A percentile compares a stretch with the other conserved stretches of the same genome.
These are phyloP conservation scores for Melanocharis versteri DNA, from an alignment of 2,113 vertebrate genomes.

Conservation along the genomic window DNA sequence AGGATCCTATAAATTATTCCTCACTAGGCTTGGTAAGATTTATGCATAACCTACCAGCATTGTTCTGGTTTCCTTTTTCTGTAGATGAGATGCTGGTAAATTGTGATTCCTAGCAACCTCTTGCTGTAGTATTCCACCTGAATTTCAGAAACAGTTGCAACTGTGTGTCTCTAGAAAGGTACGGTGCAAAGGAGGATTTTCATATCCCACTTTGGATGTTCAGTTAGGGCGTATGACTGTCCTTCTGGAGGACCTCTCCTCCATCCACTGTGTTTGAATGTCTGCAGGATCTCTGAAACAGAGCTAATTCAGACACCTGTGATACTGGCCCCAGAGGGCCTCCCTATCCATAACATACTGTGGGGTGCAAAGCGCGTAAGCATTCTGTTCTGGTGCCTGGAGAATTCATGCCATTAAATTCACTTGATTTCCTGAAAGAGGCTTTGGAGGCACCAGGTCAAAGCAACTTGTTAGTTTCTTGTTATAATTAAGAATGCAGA, in stretches of 20 bases:
- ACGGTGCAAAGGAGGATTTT: not conserved
- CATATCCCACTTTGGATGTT: not conserved
- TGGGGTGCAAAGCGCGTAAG: accelerated
- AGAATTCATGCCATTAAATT: not conserved
- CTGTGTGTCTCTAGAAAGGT: not conserved
- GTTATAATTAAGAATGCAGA: not conserved
- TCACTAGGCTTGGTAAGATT: not conserved
- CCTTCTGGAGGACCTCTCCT: not conserved
- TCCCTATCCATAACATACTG: accelerated
- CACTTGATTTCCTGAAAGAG: not conserved
- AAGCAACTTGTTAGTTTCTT: not conserved
- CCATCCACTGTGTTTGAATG: not conserved
- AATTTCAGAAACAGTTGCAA: not conserved
- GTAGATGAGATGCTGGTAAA: not conserved
- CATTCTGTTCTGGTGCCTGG: accelerated
- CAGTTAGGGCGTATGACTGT: not conserved
- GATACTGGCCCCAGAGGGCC: not conserved
- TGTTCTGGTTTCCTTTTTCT: not conserved
- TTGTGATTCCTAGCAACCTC: not conserved
- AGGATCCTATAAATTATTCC: not conserved
- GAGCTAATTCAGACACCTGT: not conserved
- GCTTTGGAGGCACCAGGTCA: not conserved
- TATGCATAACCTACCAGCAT: not conserved
- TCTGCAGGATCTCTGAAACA: not conserved
- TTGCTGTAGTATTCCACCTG: not conserved